These are phyloP conservation scores for Drosophila mulleri DNA, from an alignment of 2,888 invertebrate species.

Conservation along the genomic window DNA sequence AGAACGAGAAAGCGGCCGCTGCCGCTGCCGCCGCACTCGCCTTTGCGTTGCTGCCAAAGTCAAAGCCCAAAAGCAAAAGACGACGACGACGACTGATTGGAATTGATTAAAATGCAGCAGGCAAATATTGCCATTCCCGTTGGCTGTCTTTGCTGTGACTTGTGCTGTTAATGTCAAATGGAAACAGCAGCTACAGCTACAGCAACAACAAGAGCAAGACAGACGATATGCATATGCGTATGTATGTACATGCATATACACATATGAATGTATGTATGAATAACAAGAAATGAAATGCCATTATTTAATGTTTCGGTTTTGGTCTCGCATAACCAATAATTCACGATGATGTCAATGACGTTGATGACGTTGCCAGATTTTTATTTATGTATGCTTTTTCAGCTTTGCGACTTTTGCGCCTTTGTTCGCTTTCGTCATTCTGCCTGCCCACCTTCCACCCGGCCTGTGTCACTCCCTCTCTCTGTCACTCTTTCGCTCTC, in stretches of 20 bases:
- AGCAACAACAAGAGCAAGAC: conserved; percentile 4
- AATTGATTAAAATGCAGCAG: conserved; percentile 74
- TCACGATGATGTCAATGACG: conserved; percentile 60
- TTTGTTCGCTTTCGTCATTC: conserved; percentile 44
- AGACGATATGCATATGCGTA: not conserved
- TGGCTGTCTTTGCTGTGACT: conserved; percentile 24
- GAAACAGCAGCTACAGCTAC: conserved; percentile 5
- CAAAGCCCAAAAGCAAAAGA: conserved; percentile 44
- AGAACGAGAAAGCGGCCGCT: conserved; percentile 1
- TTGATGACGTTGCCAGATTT: conserved; percentile 57
- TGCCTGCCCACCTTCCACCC: not conserved
- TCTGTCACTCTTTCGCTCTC: not conserved
- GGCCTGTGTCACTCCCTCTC: not conserved
- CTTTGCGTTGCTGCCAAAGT: not conserved
- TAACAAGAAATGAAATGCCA: conserved; percentile 19
- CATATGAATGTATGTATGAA: not conserved
- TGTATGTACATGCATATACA: not conserved
- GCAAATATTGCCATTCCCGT: conserved; percentile 40
- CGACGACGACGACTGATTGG: conserved; percentile 63
- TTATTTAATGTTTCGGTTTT: conserved; percentile 41
- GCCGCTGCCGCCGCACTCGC: not conserved
- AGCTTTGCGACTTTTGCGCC: conserved; percentile 23
- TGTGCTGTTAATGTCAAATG: conserved; percentile 37
- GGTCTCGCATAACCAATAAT: conserved; percentile 41
- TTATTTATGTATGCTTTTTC: conserved; percentile 35